Base-by-base conservation (phyloP, 1,140 invertebrate species). In the Ephestia elutella region DNA sequence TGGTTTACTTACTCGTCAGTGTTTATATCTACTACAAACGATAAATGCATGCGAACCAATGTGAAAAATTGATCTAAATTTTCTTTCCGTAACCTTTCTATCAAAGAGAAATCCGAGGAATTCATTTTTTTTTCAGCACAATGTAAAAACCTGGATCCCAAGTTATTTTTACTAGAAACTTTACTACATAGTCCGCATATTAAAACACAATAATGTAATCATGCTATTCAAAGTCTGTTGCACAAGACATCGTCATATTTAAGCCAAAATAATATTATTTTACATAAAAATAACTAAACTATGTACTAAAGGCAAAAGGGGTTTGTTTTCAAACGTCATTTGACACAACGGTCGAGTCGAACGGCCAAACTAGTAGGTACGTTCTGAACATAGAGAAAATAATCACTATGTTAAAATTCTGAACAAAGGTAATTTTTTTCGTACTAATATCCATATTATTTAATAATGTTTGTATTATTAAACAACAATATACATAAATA, bases 11-110 rank as follows among this genome's bases (percentile, higher is more conserved):
- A 96, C 94, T 96, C 95, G 81, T 96, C 94, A 10, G 93, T 94
- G 63, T 93, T 94, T 54, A 96, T 92, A 82, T 92, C 90, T 60
- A 97, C 89, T 72, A 96, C 92, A 89, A 97, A 97, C 15, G 95
- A 96, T 69, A 97, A 89, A 89, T 97, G 96, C 96, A 97, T 97
- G 76, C 95, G 93, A 68, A 97, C 95, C 65, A 97, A 90, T 19
- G 94, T 95, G 64, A 94, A 92, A 86, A 95, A 96, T 81, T 96
- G 95, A 66, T 96, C 95, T 20, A 93, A 92, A 90, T 96, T 94
- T 72, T 94, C 93, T 65, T 90, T 90, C 63, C 93, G 90, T 73
- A 95, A 87, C 77, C 90, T 91, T 67, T 93, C 92, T 67, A 86
- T 82, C n/a, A 81, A 59, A 69, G 77, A 63, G 60, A 73, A 50